Base-by-base conservation (phyloP, 2,113 vertebrate genomes). In the Rana temporaria region DNA sequence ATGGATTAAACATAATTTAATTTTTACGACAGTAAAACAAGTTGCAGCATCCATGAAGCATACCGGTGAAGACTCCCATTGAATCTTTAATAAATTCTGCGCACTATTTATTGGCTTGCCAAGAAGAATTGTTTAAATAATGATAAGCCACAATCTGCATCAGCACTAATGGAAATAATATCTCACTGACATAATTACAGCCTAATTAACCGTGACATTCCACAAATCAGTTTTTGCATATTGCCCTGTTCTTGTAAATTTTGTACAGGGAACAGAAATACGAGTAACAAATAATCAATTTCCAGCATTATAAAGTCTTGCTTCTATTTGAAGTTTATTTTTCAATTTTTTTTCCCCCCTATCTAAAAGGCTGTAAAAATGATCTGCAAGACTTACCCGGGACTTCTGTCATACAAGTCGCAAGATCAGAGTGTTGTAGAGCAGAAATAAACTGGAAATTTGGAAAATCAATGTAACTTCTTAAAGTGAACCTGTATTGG, bases 131-230 rank as follows among this genome's bases (percentile, higher is more conserved):
- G 74, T 65, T 63, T 65, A 77, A 20, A 77, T 77, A 52, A 77
- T 77, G 60, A 64, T 77, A 77, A 52, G 55, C 55, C 52, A 68
- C 65, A 70, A 38, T 69, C 65, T 79, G 66, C 55, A 79, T 79
- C 65, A 79, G 30, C n/a, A 56, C 65, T 79, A 79, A 69, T 79
- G 65, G 32, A 69, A 79, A 70, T 68, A 69, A 68, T 69, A 79
- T 79, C 65, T 79, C 53, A 68, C 48, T 69, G 65, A 69, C 78
- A 79, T 79, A 64, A 77, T 77, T 77, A 68, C 66, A 57, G 42
- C 24, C 53, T 79, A 70, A 79, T 79, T 79, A 69, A 79, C 65
- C 78, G 24, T 70, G 65, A 79, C 66, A 79, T 69, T 55, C 53
- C 34, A 26, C 74, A 77, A 75, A 63, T 77, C 59, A 59, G 38